These are phyloP conservation scores for Rhopalosiphum nymphaeae DNA, from an alignment of 2,888 invertebrate genomes.

Conservation along the genomic window DNA sequence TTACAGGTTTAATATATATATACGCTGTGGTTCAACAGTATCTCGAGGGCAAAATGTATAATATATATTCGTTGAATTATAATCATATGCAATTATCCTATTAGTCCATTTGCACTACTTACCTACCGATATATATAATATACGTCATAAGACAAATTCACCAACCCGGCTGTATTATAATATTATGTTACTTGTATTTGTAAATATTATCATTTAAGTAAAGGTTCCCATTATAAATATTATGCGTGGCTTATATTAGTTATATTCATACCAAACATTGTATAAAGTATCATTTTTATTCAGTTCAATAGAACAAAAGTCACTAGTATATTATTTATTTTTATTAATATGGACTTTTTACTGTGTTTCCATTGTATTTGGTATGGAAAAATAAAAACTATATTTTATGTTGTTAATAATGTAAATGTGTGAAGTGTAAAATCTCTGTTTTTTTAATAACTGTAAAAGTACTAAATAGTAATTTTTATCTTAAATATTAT, in stretches of 20 bases:
- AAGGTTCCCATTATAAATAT: background rate
- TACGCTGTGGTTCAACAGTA: background rate
- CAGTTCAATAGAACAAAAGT: background rate
- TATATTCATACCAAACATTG: background rate
- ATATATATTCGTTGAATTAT: background rate
- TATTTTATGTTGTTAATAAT: background rate
- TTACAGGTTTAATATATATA: background rate
- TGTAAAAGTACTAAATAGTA: background rate
- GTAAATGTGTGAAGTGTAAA: background rate
- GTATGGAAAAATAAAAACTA: background rate
- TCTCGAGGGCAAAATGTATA: background rate
- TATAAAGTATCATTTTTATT: background rate
- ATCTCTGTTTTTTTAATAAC: background rate
- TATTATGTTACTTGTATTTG: background rate
- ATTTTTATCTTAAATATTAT: background rate
- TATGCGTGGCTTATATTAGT: background rate
- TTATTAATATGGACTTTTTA: background rate
- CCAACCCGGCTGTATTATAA: background rate
- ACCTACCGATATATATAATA: background rate
- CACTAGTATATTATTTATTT: background rate
- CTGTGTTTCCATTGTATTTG: background rate
- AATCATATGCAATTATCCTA: constrained; percentile 7
- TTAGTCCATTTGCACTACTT: background rate
- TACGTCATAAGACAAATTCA: background rate
- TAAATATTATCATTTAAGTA: background rate